phyloP scores from a whole-genome alignment of 2,888 invertebrate species.

The Polydrusus tereticollis region DNA sequence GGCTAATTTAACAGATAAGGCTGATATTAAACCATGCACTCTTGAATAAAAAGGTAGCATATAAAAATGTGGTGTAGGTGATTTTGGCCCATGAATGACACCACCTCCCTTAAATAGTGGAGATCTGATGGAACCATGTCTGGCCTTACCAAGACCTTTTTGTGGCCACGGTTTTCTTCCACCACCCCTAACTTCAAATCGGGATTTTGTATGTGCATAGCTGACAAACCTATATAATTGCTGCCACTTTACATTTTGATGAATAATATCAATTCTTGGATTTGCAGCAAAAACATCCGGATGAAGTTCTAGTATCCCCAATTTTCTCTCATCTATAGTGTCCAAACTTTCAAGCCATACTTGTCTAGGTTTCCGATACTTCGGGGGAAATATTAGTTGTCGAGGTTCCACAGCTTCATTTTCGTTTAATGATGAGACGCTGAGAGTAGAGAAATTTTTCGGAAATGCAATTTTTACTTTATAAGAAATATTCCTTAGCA shows the following conservation, averaged over 20 bases:
- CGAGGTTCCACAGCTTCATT: slow-evolving; percentile 40
- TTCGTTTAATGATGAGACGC: slow-evolving; percentile 33
- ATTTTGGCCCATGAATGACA: slow-evolving; percentile 89
- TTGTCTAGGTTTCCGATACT: slow-evolving; percentile 77
- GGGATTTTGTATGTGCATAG: slow-evolving; percentile 81
- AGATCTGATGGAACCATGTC: slow-evolving; percentile 93
- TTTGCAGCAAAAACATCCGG: slow-evolving; percentile 86
- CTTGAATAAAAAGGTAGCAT: slow-evolving; percentile 89
- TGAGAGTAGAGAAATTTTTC: slow-evolving; percentile 50
- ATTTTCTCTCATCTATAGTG: slow-evolving; percentile 79
- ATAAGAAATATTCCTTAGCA: slow-evolving; percentile 53
- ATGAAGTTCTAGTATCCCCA: slow-evolving; percentile 91
- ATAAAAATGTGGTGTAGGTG: slow-evolving; percentile 91
- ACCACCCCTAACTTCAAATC: slow-evolving; percentile 90
- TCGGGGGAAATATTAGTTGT: slow-evolving; percentile 65
- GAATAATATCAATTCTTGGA: slow-evolving; percentile 89
- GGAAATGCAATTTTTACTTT: slow-evolving; percentile 50
- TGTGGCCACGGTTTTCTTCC: slow-evolving; percentile 98
- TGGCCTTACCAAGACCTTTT: slow-evolving; percentile 85
- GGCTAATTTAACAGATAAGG: slow-evolving; percentile 91
- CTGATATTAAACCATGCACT: slow-evolving; percentile 84
- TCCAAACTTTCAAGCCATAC: slow-evolving; percentile 91
- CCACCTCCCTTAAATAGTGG: slow-evolving; percentile 91
- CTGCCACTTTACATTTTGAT: slow-evolving; percentile 91
- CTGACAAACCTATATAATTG: slow-evolving; percentile 83